Evolutionary conservation across 2,797 vertebrate species (phyloP).

Genomic region (Microctenopoma stevenorrisi): DNA sequence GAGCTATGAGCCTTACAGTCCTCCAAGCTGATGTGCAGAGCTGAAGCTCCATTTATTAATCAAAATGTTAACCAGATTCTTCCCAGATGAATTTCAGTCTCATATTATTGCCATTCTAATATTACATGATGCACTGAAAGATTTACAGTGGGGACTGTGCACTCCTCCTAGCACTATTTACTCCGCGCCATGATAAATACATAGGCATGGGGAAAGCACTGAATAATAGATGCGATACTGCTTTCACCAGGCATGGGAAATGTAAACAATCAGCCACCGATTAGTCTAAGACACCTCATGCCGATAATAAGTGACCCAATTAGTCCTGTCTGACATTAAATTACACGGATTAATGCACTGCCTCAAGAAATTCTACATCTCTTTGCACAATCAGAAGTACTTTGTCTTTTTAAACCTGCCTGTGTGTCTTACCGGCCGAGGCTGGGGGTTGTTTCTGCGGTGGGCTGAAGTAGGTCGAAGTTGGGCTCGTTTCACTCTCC

Average conservation of each 20-base stretch:
- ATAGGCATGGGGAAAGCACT: conserved; percentile 41
- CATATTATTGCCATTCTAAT: not conserved
- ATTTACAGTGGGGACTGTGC: not conserved
- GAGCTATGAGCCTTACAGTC: no score
- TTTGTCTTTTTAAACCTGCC: not conserved
- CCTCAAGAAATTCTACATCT: not conserved
- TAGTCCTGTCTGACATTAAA: conserved; percentile 22
- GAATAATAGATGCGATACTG: conserved; percentile 64
- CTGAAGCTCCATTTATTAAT: not conserved
- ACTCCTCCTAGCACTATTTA: conserved; percentile 32
- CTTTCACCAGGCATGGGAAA: conserved; percentile 49
- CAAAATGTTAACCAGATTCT: not conserved
- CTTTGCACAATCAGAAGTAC: not conserved
- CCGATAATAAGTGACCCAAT: conserved; percentile 10
- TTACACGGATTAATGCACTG: not conserved
- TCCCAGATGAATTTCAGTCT: not conserved
- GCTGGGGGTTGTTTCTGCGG: conserved; percentile 86
- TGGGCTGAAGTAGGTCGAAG: conserved; percentile 81
- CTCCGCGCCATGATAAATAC: conserved; percentile 41
- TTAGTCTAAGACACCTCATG: conserved; percentile 31
- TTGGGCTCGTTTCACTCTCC: conserved; percentile 49
- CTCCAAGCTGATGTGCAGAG: no score
- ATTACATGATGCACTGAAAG: not conserved
- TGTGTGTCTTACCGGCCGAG: conserved; percentile 76
- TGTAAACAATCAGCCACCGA: conserved; percentile 49